These are phyloP conservation scores for Aphaenogaster rudis DNA, from an alignment of 1,140 invertebrate genomes.

Conservation along the genomic window DNA sequence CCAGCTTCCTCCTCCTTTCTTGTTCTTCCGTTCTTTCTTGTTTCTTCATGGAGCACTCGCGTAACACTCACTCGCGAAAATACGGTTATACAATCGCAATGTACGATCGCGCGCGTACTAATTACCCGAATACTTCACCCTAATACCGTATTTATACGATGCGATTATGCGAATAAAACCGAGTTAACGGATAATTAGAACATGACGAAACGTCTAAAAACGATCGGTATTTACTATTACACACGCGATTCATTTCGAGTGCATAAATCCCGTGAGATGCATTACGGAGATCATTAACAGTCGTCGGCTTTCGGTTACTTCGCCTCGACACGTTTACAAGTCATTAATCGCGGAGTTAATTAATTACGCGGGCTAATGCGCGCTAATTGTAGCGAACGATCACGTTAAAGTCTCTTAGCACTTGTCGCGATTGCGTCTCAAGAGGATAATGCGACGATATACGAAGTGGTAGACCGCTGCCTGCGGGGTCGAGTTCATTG, in stretches of 20 bases:
- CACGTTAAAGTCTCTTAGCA: background rate
- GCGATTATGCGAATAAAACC: background rate
- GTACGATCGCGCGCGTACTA: background rate
- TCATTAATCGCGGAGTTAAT: slow-evolving; percentile 5
- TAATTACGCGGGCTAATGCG: background rate
- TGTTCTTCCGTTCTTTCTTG: background rate
- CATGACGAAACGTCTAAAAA: background rate
- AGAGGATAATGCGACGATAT: slow-evolving; percentile 4
- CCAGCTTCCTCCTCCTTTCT: no score
- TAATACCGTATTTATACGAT: background rate
- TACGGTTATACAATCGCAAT: slow-evolving; percentile 4
- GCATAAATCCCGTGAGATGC: background rate
- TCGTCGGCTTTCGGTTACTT: background rate
- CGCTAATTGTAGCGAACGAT: slow-evolving; percentile 9
- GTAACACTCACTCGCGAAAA: background rate
- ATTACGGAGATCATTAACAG: background rate
- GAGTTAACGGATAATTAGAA: background rate
- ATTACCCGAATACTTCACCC: background rate
- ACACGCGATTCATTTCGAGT: background rate
- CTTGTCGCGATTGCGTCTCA: background rate
- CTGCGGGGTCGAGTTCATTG: background rate
- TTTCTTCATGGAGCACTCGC: background rate
- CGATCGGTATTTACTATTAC: background rate
- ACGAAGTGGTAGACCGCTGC: background rate
- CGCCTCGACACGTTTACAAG: background rate